These are phyloP conservation scores for Castor canadensis DNA, from an alignment of 2,113 vertebrate genomes.

Conservation along the genomic window DNA sequence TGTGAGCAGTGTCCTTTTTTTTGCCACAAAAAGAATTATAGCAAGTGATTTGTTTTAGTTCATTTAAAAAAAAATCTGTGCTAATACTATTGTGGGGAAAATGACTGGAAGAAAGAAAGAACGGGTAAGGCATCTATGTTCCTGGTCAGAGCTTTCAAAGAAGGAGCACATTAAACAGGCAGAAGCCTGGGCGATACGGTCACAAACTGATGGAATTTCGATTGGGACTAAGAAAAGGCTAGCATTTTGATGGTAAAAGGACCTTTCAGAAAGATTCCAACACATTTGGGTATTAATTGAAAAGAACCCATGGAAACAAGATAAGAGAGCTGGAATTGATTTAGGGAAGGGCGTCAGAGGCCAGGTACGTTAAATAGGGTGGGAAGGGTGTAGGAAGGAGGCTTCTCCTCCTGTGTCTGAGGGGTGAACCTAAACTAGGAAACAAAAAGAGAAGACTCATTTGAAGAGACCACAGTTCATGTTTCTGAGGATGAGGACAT, in stretches of 20 bases:
- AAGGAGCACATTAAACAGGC: not conserved
- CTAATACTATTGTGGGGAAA: not conserved
- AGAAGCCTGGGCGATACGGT: not conserved
- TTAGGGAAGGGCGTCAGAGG: not conserved
- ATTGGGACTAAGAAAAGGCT: not conserved
- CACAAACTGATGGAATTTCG: not conserved
- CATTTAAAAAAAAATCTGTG: not conserved
- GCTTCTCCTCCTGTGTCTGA: not conserved
- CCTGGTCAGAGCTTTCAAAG: not conserved
- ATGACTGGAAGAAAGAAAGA: not conserved
- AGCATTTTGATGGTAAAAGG: not conserved
- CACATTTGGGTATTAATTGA: not conserved
- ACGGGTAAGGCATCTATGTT: not conserved
- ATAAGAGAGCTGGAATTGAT: not conserved
- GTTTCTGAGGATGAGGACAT: not conserved
- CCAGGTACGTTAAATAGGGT: not conserved
- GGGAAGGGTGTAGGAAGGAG: not conserved
- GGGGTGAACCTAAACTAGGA: not conserved
- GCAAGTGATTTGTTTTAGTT: not conserved
- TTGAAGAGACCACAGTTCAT: not conserved
- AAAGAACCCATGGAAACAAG: constrained; percentile 32
- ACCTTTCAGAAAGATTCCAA: not conserved
- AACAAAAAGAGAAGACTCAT: not conserved
- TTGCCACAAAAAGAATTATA: not conserved
- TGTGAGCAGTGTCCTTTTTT: not conserved